phyloP scores from a whole-genome alignment of 1,140 invertebrate species.

The Nymphalis io region DNA sequence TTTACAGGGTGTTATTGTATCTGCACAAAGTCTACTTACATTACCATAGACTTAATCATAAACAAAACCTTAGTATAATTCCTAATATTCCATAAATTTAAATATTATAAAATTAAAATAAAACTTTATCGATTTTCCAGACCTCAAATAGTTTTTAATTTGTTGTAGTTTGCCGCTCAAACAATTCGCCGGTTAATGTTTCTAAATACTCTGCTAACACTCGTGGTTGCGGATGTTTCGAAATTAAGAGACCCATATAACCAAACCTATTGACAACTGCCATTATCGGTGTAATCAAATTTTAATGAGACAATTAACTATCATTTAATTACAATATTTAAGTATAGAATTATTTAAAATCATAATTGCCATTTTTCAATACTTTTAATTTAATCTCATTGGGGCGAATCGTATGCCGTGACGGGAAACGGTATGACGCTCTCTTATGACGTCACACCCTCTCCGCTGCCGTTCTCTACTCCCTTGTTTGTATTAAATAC shows the following conservation, averaged over 20 bases:
- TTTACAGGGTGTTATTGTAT: too few species aligned
- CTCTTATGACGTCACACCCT: too few species aligned
- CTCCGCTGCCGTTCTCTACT: too few species aligned
- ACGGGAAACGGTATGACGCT: too few species aligned
- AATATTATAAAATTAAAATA: not conserved
- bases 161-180: slow-evolving; percentile 36
- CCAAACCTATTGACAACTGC: slow-evolving; percentile 29
- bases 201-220: slow-evolving; percentile 34
- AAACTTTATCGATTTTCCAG: slow-evolving; percentile 11
- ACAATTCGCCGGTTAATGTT: slow-evolving; percentile 36
- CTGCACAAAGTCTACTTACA: too few species aligned
- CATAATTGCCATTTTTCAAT: too few species aligned
- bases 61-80: not conserved
- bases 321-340: too few species aligned
- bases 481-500: too few species aligned
- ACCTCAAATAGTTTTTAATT: slow-evolving; percentile 29
- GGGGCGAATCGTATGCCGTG: too few species aligned
- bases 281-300: slow-evolving; percentile 51
- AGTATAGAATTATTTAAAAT: too few species aligned
- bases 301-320: slow-evolving; percentile 49
- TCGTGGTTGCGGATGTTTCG: slow-evolving; percentile 16
- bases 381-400: too few species aligned
- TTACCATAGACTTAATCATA: too few species aligned
- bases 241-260: slow-evolving; percentile 24
- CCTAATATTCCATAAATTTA: not conserved